Conservation (phyloP, 2,888 invertebrate species). For the Oxystoma pomonae region DNA sequence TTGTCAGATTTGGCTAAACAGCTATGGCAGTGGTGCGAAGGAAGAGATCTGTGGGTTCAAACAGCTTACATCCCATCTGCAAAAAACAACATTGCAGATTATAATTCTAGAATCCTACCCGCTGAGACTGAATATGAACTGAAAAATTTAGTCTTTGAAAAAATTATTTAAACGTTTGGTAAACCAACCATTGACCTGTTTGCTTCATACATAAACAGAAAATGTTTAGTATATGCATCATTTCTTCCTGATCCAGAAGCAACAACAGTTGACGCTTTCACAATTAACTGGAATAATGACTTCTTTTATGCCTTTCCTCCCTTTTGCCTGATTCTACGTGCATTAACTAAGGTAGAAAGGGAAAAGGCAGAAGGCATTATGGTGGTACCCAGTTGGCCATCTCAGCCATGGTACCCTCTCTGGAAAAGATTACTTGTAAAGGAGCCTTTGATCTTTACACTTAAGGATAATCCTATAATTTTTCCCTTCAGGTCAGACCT, state of each 20-base stretch:
- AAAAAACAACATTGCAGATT: constrained; percentile 13
- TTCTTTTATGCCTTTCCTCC: constrained; percentile 26
- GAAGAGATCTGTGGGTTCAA: neutral
- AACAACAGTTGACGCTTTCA: constrained; percentile 6
- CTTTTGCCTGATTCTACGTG: too few relatives aligned
- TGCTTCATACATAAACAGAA: neutral
- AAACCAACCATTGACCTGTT: neutral
- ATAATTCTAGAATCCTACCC: neutral
- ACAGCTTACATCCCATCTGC: neutral
- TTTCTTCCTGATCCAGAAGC: neutral
- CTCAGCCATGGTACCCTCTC: constrained; percentile 10
- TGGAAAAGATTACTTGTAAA: constrained; percentile 1
- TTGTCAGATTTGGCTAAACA: constrained; percentile 2
- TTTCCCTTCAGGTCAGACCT: constrained; percentile 1
- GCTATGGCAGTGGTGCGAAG: constrained; percentile 2
- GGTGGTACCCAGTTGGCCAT: constrained; percentile 9
- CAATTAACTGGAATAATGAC: constrained; percentile 12
- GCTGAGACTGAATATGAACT: constrained; percentile 1
- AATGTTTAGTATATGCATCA: neutral
- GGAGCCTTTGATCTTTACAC: neutral
- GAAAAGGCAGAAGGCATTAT: constrained; percentile 6
- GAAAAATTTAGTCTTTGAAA: neutral
- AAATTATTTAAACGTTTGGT: neutral
- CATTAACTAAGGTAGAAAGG: constrained; percentile 2
- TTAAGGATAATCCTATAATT: neutral